Evolutionary conservation across 2,113 vertebrate genomes (phyloP).

Genomic region (Oreochromis spilurus): DNA sequence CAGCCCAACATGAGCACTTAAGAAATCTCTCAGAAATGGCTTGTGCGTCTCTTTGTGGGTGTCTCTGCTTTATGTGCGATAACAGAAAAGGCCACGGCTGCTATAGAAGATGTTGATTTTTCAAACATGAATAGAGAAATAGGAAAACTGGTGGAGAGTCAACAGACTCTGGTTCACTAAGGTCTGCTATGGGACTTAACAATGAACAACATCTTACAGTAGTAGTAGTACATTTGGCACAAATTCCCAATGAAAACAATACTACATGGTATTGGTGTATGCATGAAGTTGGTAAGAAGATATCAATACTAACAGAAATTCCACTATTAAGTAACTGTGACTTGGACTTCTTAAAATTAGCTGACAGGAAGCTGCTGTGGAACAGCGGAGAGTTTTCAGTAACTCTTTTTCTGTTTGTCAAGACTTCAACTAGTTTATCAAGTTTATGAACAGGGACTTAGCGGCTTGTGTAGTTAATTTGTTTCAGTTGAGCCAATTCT

Average conservation of each 20-base stretch:
- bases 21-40: neutral
- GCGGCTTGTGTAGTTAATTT: constrained; percentile 71
- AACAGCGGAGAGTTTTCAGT: neutral
- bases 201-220: neutral
- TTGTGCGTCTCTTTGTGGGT: neutral
- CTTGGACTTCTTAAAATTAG: neutral
- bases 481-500: constrained; percentile 73
- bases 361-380: neutral
- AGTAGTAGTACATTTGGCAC: neutral
- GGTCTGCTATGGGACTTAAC: neutral
- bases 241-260: neutral
- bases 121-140: neutral
- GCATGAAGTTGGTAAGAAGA: neutral
- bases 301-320: neutral
- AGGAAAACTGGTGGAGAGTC: neutral
- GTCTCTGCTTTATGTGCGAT: neutral
- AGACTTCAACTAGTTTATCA: neutral
- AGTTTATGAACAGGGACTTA: constrained; percentile 51
- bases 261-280: neutral
- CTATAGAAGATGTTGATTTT: neutral
- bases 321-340: neutral
- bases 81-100: neutral
- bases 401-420: neutral
- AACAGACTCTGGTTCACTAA: neutral
- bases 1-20: neutral